Base-by-base conservation (phyloP, 2,113 vertebrate species). In the Reinhardtius hippoglossoides region DNA sequence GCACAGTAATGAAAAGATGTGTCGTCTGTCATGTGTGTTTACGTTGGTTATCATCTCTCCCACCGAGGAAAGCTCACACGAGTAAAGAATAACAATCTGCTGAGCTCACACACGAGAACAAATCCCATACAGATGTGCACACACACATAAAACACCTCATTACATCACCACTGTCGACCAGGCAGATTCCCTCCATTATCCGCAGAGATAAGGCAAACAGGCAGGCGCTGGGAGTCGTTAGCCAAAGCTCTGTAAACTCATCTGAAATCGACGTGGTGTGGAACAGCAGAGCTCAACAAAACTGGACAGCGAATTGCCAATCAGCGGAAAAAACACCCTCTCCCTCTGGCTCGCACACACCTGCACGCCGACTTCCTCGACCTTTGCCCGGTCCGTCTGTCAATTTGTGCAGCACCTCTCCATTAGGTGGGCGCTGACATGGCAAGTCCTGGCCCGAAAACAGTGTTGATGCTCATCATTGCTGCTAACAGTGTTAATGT, bases 391-490 rank as follows among this genome's bases (percentile, higher is more conserved):
- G 9, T 55, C 44, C 68, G 68, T 24, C 63, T 64, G 62, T 87
- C 79, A 80, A 81, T 84, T 78, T 87, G 85, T 40, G 78, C 74
- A 12, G 66, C 60, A 14, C 60, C 67, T 78, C 79, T 83, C 86
- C 75, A 88, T 90, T 90, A 90, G 78, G 71, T 18, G 40, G 48
- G 15, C 2, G 79, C 87, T 87, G 83, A 89, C 52, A 7, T 66
- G 60, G 79, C 78, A 71, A 62, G 44, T 76, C 67, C 26, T 1
- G n/a, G 76, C 71, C 35, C 1, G 40, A 23, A 76, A 80, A 78
- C 55, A 55, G 58, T 54, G 60, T 37, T 64, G 75, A 76, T 70
- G 6, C 71, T 82, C 81, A 70, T 84, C 81, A 77, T 56, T 48
- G 73, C 44, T 50, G 65, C 74, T n/a, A 76, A 79, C 74, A 65